A percentile compares a stretch with the other conserved stretches of the same genome.
These are phyloP conservation scores for Meloidogyne chitwoodi DNA, from an alignment of 1,140 invertebrate species.

Conservation along the genomic window DNA sequence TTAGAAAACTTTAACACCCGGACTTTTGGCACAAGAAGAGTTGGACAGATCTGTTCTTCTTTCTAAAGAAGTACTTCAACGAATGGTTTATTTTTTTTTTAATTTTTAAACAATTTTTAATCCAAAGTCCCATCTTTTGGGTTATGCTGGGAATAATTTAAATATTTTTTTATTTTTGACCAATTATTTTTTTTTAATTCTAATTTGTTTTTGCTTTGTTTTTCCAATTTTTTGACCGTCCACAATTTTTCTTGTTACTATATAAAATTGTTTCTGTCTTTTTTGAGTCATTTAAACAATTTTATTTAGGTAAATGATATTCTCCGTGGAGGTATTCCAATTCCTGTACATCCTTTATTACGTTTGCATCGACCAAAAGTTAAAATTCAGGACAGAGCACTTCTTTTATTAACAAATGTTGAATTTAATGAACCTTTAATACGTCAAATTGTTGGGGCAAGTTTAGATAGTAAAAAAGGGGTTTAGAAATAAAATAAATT, in stretches of 20 bases:
- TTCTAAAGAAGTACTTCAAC: conserved; percentile 52
- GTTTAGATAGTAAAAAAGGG: conserved; percentile 26
- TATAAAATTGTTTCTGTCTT: too few species aligned
- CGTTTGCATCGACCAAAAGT: conserved; percentile 53
- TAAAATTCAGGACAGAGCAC: conserved; percentile 49
- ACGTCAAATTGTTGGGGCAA: conserved; percentile 46
- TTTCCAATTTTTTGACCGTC: too few species aligned
- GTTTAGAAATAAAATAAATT: background rate
- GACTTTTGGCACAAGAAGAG: conserved; percentile 52
- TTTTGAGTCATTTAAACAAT: too few species aligned
- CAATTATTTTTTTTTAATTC: too few species aligned
- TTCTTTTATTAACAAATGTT: conserved; percentile 56
- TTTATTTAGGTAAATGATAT: conserved; percentile 54
- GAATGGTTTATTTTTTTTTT: conserved; percentile 49
- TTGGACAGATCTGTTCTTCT: conserved; percentile 57
- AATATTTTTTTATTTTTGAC: too few species aligned
- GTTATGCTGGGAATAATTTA: too few species aligned
- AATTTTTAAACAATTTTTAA: background rate
- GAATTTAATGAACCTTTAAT: conserved; percentile 50
- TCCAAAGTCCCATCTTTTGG: too few species aligned
- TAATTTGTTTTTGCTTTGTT: too few species aligned
- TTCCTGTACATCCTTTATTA: conserved; percentile 59
- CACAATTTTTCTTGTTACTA: too few species aligned
- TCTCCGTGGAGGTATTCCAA: conserved; percentile 54
- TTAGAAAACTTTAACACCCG: conserved; percentile 51